Evolutionary conservation across 2,113 vertebrate genomes (phyloP).

Genomic region (Oenanthe oenanthe): DNA sequence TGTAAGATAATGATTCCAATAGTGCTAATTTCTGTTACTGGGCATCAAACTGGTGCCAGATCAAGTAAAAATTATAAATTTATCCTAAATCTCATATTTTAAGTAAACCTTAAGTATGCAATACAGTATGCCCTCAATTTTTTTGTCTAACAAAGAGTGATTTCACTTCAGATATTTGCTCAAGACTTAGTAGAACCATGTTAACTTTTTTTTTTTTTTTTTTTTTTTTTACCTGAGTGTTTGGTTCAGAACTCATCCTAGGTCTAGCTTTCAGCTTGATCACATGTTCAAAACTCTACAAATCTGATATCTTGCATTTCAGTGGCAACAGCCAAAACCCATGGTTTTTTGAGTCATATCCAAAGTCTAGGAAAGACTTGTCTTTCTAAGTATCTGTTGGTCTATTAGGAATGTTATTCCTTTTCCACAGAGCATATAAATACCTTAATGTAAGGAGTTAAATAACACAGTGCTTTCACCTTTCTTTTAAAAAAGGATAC

Average conservation of each 20-base stretch:
- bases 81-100: background rate
- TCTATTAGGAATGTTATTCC: background rate
- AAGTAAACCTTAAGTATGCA: background rate
- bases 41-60: background rate
- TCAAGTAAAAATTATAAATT: background rate
- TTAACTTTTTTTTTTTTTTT: background rate
- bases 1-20: background rate
- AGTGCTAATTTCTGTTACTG: background rate
- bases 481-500: background rate
- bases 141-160: background rate
- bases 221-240: background rate
- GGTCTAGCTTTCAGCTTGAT: background rate
- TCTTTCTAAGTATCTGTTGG: background rate
- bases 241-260: background rate
- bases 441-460: background rate
- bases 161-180: background rate
- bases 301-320: background rate
- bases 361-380: background rate
- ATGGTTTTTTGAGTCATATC: background rate
- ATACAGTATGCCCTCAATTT: background rate
- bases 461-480: background rate
- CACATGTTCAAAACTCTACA: background rate
- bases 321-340: background rate
- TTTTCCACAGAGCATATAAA: background rate
- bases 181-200: background rate